Base-by-base conservation (phyloP, 2,888 invertebrate species). In the Ctenicera cuprea region DNA sequence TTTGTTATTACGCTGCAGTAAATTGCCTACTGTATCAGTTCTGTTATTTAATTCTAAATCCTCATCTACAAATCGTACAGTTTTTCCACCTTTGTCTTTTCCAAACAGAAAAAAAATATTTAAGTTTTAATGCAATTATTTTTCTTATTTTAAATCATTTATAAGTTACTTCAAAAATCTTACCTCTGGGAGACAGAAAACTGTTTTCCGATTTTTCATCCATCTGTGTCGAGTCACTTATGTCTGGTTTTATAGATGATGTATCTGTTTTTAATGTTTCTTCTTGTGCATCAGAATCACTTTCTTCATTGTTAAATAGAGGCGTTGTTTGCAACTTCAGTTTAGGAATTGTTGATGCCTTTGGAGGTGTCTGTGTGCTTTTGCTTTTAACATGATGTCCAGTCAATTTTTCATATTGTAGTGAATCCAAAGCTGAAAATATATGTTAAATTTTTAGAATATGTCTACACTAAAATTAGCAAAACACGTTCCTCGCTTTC, bases 1-100 rank as follows among this genome's bases (percentile, higher is more conserved):
- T n/a, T 26, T 52, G 7, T 2, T 26, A n/a, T 5, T 1, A n/a
- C 26, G 26, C 26, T 12, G 22, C 8, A 3, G 20, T 3, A 18
- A 52, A 26, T 3, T 22, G 9, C 22, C 52, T n/a, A 9, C 11
- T 12, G 4, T 9, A 7, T 16, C 48, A 48, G 11, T 5, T 1
- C 20, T 18, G 4, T 26, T 8, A n/a, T 16, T 26, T 26, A 22
- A 26, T 11, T 22, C 20, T n/a, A 22, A 9, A 9, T 26, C 52
- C 3, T 38, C 33, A 59, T 73, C 72, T 54, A 48, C 22, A 50
- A 67, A 73, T 50, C 72, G 22, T n/a, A 73, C 72, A 1, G 67
- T 54, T 63, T 73, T 73, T 22, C 20, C 54, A 20, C n/a, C 16
- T 22, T 62, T 72, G 3, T 45, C 20, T 61, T 65, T 65, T 20